Evolutionary conservation across 2,113 vertebrate genomes (phyloP), one percentile per base, ranked within the genome.

Genomic region (Prunella fulvescens): DNA sequence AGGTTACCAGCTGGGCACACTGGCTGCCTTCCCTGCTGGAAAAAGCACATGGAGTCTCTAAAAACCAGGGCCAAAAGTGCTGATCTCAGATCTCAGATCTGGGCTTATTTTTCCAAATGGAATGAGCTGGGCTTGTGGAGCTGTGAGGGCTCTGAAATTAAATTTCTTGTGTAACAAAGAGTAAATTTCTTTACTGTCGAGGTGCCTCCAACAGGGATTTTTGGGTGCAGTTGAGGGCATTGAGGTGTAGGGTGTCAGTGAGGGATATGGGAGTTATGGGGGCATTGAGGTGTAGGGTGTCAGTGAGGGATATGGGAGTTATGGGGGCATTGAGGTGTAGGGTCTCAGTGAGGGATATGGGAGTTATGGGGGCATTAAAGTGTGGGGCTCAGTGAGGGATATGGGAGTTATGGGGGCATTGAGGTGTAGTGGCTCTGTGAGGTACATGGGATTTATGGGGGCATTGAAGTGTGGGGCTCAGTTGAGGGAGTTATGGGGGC

Each of bases 221-320:
- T 26, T 60, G 35, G 7, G 57, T 60, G 24, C 24, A 26, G 7
- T 6, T 37, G 56, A 35, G 6, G 22, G 7, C 14, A 24, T 35
- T 9, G 48, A 28, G 39, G 25, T 13, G 6, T 29, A 44, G 25
- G 39, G 48, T 2, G 6, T 51, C 19, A 20, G 37, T 26, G 58
- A 40, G 37, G 29, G 57, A 8, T 50, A 40, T 0, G 1, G 45
- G 35, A 33, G 3, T 19, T 47, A 5, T 4, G 37, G 1, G 23
- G 29, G 8, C 5, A 12, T 3, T 33, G 51, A 22, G 51, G n/a
- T 12, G 22, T 33, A 25, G 51, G 64, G 42, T 0, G 2, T 57
- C 11, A 1, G 28, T 48, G 78, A 69, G 29, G 19, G 28, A 22
- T 40, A 17, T 1, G 2, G n/a, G 16, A 37, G 7, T 47, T 39